A percentile compares a stretch with the other conserved stretches of the same genome.
These are phyloP conservation scores for Caenorhabditis sp. DNA, from an alignment of 2,888 invertebrate species.

Conservation along the genomic window DNA sequence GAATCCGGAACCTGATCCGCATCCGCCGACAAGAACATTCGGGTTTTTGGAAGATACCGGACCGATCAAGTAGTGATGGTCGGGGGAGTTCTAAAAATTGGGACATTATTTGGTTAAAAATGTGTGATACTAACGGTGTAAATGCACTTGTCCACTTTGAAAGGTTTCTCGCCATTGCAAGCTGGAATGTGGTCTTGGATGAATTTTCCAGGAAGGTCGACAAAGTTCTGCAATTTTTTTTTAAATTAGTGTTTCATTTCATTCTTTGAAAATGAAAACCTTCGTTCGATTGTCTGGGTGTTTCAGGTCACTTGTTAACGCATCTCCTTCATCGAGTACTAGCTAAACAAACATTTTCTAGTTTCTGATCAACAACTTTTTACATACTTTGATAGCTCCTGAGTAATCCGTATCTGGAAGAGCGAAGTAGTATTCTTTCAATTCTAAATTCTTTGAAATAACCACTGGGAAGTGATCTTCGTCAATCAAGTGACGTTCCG, in stretches of 20 bases:
- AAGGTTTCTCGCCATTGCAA: conserved; percentile 51
- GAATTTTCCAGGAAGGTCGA: conserved; percentile 53
- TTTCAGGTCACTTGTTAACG: conserved; percentile 10
- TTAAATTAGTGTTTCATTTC: neutral
- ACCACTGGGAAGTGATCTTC: conserved; percentile 62
- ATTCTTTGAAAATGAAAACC: neutral
- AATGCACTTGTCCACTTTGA: conserved; percentile 62
- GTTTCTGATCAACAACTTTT: too few species aligned
- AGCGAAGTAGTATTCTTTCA: conserved; percentile 50
- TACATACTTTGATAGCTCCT: conserved; percentile 61
- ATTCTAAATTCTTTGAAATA: conserved; percentile 47
- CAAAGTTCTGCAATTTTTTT: neutral
- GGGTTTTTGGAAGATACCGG: conserved; percentile 38
- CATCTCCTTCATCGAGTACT: conserved; percentile 55
- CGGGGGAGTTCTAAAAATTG: conserved; percentile 63
- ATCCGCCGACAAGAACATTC: conserved; percentile 76
- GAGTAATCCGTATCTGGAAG: conserved; percentile 67
- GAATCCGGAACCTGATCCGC: conserved; percentile 80
- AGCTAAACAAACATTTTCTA: conserved; percentile 32
- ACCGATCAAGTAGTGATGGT: conserved; percentile 67
- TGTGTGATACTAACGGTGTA: conserved; percentile 63
- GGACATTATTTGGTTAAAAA: neutral
- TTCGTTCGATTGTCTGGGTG: conserved; percentile 34
- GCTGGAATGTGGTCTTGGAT: conserved; percentile 61
- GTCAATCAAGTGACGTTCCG: conserved; percentile 21